Percentiles rank a stretch among this genome's conserved stretches.
Evolutionary conservation across 2,888 invertebrate genomes (phyloP).

Genomic region (Pachliopta kotzebuea): DNA sequence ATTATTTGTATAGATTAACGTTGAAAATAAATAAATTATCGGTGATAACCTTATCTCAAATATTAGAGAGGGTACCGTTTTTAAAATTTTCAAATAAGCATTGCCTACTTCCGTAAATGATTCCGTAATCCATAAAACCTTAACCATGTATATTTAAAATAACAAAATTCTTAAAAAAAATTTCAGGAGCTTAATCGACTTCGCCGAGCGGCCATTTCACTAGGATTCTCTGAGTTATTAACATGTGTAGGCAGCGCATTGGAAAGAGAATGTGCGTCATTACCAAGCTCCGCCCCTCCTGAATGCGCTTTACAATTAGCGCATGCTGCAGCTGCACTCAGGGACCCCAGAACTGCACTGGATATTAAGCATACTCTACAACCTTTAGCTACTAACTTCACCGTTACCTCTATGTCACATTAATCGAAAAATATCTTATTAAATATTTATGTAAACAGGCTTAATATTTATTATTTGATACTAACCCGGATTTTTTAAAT

Average conservation of each 20-base stretch:
- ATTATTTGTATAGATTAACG: neutral
- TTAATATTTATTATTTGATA: too few relatives aligned
- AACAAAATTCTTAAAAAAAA: neutral
- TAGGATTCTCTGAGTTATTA: conserved; percentile 94
- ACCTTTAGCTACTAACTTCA: conserved; percentile 57
- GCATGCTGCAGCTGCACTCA: conserved; percentile 91
- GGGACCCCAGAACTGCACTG: conserved; percentile 83
- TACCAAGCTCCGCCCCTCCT: conserved; percentile 89
- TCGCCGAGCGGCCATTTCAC: conserved; percentile 92
- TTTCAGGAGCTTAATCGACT: conserved; percentile 93
- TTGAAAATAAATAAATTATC: neutral
- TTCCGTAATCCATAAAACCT: too few relatives aligned
- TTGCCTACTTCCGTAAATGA: too few relatives aligned
- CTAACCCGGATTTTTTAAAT: too few relatives aligned
- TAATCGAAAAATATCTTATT: conserved; percentile 29
- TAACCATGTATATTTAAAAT: too few relatives aligned
- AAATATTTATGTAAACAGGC: neutral
- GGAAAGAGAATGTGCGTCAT: conserved; percentile 91
- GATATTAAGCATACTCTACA: conserved; percentile 68
- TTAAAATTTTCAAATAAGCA: too few relatives aligned
- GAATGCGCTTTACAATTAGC: conserved; percentile 94
- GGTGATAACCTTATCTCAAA: too few relatives aligned
- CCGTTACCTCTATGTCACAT: conserved; percentile 50
- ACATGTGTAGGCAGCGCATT: conserved; percentile 92
- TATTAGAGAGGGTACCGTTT: too few relatives aligned